Evolutionary conservation across 2,113 vertebrate species (phyloP).

Genomic region (Bufo gargarizans): DNA sequence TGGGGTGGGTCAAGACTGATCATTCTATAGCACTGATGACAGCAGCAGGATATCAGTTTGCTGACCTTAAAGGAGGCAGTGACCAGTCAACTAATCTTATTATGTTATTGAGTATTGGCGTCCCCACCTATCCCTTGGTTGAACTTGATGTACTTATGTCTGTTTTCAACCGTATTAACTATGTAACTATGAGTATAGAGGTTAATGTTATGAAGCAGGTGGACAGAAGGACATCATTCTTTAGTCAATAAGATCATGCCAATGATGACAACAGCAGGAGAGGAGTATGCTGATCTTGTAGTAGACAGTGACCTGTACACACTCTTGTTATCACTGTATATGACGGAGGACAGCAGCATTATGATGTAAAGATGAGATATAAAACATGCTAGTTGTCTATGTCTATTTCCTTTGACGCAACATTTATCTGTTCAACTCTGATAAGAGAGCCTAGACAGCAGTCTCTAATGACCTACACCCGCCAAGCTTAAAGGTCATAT

Average conservation of each 20-base stretch:
- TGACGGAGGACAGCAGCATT: too few species aligned
- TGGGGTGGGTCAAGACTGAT: background rate
- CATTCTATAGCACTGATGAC: background rate
- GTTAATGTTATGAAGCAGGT: background rate
- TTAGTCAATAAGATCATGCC: background rate
- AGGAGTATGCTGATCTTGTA: background rate
- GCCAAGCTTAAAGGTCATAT: slow-evolving; percentile 32
- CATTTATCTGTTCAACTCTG: background rate
- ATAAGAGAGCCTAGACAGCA: slow-evolving; percentile 3
- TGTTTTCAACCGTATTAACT: too few species aligned
- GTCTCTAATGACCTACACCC: slow-evolving; percentile 31
- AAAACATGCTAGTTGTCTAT: background rate
- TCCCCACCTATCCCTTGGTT: too few species aligned
- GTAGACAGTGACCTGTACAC: background rate
- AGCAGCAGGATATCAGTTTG: background rate
- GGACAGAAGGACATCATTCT: background rate
- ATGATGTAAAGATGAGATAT: background rate
- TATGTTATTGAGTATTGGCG: background rate
- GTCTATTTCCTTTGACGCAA: background rate
- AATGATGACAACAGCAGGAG: background rate
- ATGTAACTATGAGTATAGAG: background rate
- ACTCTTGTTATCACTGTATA: background rate
- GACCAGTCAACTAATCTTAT: background rate
- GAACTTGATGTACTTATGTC: too few species aligned
- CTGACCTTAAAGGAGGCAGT: background rate